These are phyloP conservation scores for Melanotaenia duboulayi DNA, from an alignment of 2,113 vertebrate genomes.

Conservation along the genomic window DNA sequence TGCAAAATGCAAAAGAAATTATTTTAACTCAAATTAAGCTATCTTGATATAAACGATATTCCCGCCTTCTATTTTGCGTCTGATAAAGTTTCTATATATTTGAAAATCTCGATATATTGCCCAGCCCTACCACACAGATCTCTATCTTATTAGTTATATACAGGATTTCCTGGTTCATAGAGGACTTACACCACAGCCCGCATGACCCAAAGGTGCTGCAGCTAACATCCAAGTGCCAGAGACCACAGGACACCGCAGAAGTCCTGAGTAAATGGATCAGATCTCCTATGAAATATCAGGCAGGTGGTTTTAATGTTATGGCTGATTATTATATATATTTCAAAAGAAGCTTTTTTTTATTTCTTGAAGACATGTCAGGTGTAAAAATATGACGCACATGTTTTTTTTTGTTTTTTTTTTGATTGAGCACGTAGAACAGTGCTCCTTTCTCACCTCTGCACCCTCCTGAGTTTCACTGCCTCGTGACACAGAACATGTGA, in stretches of 20 bases:
- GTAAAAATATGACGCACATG: constrained; percentile 8
- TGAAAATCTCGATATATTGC: no score
- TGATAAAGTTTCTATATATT: no score
- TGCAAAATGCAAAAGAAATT: no score
- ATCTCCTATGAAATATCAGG: not conserved
- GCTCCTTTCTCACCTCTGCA: constrained; percentile 22
- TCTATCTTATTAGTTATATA: no score
- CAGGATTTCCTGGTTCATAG: not conserved
- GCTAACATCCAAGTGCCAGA: no score
- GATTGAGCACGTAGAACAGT: not conserved
- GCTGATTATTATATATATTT: constrained; percentile 19
- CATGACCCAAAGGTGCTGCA: not conserved
- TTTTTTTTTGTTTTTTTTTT: not conserved
- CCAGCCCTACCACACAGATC: no score
- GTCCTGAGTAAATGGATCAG: not conserved
- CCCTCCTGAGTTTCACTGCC: constrained; percentile 6
- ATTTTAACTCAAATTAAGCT: no score
- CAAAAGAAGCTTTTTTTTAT: constrained; percentile 11
- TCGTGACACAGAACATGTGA: constrained; percentile 9
- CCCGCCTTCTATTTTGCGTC: no score
- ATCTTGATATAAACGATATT: no score
- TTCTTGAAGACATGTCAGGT: constrained; percentile 6
- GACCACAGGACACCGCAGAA: no score
- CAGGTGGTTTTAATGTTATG: not conserved
- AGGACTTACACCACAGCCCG: not conserved